Evolutionary conservation across 1,140 invertebrate genomes (phyloP), one percentile per base, ranked within the genome.

Genomic region (Camponotus floridanus): DNA sequence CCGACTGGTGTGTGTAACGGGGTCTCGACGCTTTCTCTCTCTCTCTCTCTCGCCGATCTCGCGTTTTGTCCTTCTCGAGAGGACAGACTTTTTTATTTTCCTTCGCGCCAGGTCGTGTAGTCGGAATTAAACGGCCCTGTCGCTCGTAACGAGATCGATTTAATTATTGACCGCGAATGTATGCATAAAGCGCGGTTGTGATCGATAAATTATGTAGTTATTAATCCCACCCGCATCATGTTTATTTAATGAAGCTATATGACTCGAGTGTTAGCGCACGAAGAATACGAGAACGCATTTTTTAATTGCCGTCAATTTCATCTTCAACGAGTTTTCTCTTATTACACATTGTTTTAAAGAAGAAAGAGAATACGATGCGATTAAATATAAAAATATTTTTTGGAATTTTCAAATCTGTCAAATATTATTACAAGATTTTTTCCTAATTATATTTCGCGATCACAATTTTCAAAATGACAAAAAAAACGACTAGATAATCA

Each of bases 121-220:
- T 18, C n/a, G 7, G 8, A 61, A 18, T 73, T 61, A 73, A 81
- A 73, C 42, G 55, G 36, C 13, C 36, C n/a, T 31, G 39, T 48
- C 39, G 6, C 11, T 45, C 15, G 67, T 61, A 61, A 73, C 68
- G 39, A 62, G 39, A 83, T 45, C 57, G 55, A 83, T 80, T 80
- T 62, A 83, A 74, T 83, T 74, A 83, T 83, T 45, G 51, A 61
- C n/a, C 55, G 8, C 67, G 67, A 18, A 7, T 42, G 48, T 51
- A 13, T 45, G 21, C 65, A 21, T 18, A 45, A 9, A 21, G 7
- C 48, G 42, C n/a, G 55, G 26, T 33, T 45, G 39, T 4, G 18
- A 62, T 45, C 73, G 68, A 83, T 81, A 31, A 81, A 81, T 83
- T 74, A 74, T 74, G 79, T 39, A 45, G 31, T 18, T 45, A 73